A percentile compares a stretch with the other conserved stretches of the same genome.
These are phyloP conservation scores for Oxystoma pomonae DNA, from an alignment of 2,888 invertebrate genomes.

Conservation along the genomic window DNA sequence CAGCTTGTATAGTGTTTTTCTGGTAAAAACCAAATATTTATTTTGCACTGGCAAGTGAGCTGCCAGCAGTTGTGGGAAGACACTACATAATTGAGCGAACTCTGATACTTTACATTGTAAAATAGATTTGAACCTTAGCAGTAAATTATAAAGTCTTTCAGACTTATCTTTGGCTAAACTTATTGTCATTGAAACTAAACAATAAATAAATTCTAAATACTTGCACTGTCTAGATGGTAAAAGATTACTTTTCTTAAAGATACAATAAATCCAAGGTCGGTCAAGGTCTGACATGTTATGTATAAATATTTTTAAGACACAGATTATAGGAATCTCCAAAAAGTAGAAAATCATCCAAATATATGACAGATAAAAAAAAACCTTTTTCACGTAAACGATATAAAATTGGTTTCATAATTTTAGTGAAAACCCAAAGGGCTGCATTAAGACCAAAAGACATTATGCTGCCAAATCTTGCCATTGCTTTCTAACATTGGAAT, in stretches of 20 bases:
- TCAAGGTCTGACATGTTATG: slow-evolving; percentile 5
- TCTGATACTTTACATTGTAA: slow-evolving; percentile 4
- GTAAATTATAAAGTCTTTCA: slow-evolving; percentile 6
- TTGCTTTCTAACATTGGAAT: slow-evolving; percentile 20
- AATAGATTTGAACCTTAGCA: neutral
- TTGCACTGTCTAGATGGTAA: slow-evolving; percentile 19
- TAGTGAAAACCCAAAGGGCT: slow-evolving; percentile 31
- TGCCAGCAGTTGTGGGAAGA: too few relatives aligned
- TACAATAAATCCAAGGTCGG: slow-evolving; percentile 22
- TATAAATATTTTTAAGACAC: slow-evolving; percentile 16
- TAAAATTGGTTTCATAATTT: slow-evolving; percentile 28
- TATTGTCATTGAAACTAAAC: slow-evolving; percentile 12
- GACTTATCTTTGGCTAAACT: slow-evolving; percentile 14
- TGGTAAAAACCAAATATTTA: too few relatives aligned
- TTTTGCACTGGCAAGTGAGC: too few relatives aligned
- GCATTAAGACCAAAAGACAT: slow-evolving; percentile 23
- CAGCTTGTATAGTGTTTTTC: too few relatives aligned
- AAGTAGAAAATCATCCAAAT: slow-evolving; percentile 28
- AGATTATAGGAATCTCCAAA: slow-evolving; percentile 18
- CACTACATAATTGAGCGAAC: slow-evolving; percentile 21
- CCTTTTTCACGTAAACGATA: slow-evolving; percentile 21
- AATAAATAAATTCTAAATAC: slow-evolving; percentile 23
- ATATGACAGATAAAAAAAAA: slow-evolving; percentile 23
- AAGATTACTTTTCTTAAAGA: slow-evolving; percentile 19
- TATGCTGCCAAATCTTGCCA: neutral